Base-by-base conservation (phyloP, 2,113 vertebrate genomes). In the Xiphophorus maculatus region DNA sequence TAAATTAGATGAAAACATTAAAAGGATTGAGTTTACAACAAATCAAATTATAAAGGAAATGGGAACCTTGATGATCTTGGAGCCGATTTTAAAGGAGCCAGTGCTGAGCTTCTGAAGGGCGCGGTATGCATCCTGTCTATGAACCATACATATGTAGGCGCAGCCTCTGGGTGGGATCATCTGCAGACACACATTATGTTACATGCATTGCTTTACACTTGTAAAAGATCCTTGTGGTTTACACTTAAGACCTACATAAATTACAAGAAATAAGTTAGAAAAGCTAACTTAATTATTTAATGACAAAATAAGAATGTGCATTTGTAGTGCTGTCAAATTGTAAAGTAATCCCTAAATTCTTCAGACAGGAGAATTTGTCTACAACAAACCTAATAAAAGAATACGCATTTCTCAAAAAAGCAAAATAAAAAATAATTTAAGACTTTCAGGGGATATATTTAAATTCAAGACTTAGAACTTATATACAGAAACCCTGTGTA, bases 91-190 rank as follows among this genome's bases (percentile, higher is more conserved):
- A 77, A 95, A 98, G 12, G 97, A 97, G 67, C 98, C 97, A 6
- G 96, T 97, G 92, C 97, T 98, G 84, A 99, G 96, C 81, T 99
- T 99, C 93, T 97, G 97, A 81, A 97, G 96, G 64, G 98, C 97
- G 0, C 97, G 96, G 90, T 95, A 98, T 0, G 98, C 96, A 76
- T 99, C 98, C 89, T 99, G 98, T 82, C 98, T 95, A 87, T 99
- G 98, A 79, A 99, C 97, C 98, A 99, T 99, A 86, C 98, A 98
- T 86, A 99, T 97, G 65, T 99, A 99, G 27, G 98, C 98, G 94
- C 98, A 99, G 76, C 98, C 98, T 91, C 98, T 95, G 63, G 98
- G 98, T 69, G 97, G 98, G 90, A 99, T 99, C 98, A 99, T 99
- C 98, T 99, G 76, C 8, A 74, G 65, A 79, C n/a, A 76, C 14